Evolutionary conservation across 2,797 vertebrate species (phyloP).

Genomic region (Petrocephalus sullivani): DNA sequence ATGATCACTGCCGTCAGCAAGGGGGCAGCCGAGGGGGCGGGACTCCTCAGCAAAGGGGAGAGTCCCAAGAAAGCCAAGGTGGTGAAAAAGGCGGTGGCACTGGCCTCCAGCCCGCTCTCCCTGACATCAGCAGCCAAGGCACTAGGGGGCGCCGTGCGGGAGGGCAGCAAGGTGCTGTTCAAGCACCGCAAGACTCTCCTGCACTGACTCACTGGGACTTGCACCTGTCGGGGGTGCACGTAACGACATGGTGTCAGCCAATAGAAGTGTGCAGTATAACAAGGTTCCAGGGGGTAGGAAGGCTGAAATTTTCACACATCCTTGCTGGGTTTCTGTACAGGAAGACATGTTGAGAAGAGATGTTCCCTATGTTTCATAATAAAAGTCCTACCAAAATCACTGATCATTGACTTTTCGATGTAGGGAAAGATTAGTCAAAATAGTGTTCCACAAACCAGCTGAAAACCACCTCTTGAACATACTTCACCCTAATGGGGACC

Average conservation of each 20-base stretch:
- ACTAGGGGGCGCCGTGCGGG: slow-evolving; percentile 63
- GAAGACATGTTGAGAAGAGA: not conserved
- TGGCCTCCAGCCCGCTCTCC: slow-evolving; percentile 56
- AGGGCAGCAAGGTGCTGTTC: slow-evolving; percentile 59
- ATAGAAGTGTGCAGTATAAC: not conserved
- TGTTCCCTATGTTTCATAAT: not conserved
- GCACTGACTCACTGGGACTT: slow-evolving; percentile 16
- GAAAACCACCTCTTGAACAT: not conserved
- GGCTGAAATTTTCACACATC: not conserved
- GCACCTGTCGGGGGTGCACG: no score
- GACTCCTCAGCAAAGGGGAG: slow-evolving; percentile 54
- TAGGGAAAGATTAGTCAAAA: not conserved
- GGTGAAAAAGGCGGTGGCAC: slow-evolving; percentile 54
- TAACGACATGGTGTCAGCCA: not conserved
- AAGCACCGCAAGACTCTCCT: slow-evolving; percentile 61
- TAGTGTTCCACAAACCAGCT: not conserved
- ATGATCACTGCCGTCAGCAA: slow-evolving; percentile 58
- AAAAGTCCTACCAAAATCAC: not conserved
- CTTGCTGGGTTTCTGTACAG: not conserved
- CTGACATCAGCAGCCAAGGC: slow-evolving; percentile 55
- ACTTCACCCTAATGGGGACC: not conserved
- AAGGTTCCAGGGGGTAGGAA: not conserved
- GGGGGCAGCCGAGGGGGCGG: slow-evolving; percentile 62
- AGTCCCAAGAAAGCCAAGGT: slow-evolving; percentile 58
- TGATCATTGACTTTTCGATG: not conserved